A percentile compares a stretch with the other conserved stretches of the same genome.
Evolutionary conservation across 2,888 invertebrate species (phyloP).

Genomic region (Periphyllus acericola): DNA sequence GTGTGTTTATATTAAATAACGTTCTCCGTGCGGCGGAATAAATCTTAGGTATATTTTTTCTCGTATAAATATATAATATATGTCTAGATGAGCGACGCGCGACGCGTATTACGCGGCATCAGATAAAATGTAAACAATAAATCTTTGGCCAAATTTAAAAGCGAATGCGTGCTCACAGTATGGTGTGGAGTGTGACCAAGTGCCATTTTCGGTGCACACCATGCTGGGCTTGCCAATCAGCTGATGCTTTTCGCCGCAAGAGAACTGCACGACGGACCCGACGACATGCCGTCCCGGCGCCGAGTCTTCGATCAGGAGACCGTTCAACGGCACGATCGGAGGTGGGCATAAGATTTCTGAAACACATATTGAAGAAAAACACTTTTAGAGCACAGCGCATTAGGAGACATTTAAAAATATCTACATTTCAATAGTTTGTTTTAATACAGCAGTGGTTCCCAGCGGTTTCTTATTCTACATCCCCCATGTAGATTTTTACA

Average conservation of each 20-base stretch:
- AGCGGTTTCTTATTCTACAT: too few relatives aligned
- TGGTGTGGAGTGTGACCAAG: constrained; percentile 88
- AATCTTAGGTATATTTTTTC: constrained; percentile 9
- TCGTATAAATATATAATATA: too few relatives aligned
- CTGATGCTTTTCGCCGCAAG: constrained; percentile 76
- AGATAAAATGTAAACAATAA: constrained; percentile 4
- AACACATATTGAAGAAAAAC: constrained; percentile 61
- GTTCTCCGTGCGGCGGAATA: constrained; percentile 23
- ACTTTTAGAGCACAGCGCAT: too few relatives aligned
- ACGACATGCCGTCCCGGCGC: constrained; percentile 77
- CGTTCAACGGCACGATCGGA: constrained; percentile 79
- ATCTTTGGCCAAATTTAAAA: constrained; percentile 18
- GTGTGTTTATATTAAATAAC: background rate
- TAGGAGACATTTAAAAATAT: background rate
- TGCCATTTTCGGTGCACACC: constrained; percentile 87
- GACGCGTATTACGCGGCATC: background rate
- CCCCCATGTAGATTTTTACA: too few relatives aligned
- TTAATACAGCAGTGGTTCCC: too few relatives aligned
- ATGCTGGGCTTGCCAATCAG: constrained; percentile 83
- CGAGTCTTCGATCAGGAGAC: constrained; percentile 71
- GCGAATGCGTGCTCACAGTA: constrained; percentile 73
- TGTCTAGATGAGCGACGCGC: background rate
- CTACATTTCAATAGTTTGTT: background rate
- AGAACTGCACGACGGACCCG: constrained; percentile 83
- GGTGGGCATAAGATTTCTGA: constrained; percentile 85